Evolutionary conservation across 2,888 invertebrate species (phyloP), one percentile per base, ranked within the genome.

Genomic region (Agonopterix subpropinquella): DNA sequence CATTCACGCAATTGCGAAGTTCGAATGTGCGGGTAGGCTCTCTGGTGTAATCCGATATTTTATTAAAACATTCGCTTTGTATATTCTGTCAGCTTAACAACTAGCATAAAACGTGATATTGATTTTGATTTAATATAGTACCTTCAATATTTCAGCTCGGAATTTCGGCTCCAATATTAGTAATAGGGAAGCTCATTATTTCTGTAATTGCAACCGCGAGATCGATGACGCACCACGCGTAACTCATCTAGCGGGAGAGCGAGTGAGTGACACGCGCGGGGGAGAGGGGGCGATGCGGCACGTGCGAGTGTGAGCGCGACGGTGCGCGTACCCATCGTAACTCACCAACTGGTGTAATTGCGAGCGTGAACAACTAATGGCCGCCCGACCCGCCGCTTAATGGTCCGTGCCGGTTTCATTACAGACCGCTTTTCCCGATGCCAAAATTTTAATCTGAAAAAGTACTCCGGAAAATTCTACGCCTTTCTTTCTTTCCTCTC

Each of bases 371-470:
- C 78, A 73, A 75, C 68, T 80, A 80, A 80, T 75, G 79, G 76
- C 62, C 58, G 62, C 56, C 64, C 69, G 64, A 55, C 57, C 67
- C 68, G 62, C 62, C 65, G 72, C 60, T 64, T 79, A 81, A 82
- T 82, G 81, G 77, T 55, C 73, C 80, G 75, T 69, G 61, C 71
- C 60, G 65, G 73, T 78, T 80, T 78, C 79, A 82, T 82, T 80
- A 76, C 73, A 59, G 62, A 64, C 73, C 73, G 68, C 67, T 72
- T 62, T 67, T 62, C 64, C 60, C 64, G 66, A 70, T 65, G 74
- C 69, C 77, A 69, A 76, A 78, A 77, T 78, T 80, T 80, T 79
- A 77, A 79, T 78, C 77, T 70, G 68, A 71, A 76, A 71, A 73
- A 70, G 67, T 72, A 70, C 62, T 62, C 48, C 53, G 49, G 59